phyloP scores from a whole-genome alignment of 2,113 vertebrate genomes.

The Dipodomys ordii region DNA sequence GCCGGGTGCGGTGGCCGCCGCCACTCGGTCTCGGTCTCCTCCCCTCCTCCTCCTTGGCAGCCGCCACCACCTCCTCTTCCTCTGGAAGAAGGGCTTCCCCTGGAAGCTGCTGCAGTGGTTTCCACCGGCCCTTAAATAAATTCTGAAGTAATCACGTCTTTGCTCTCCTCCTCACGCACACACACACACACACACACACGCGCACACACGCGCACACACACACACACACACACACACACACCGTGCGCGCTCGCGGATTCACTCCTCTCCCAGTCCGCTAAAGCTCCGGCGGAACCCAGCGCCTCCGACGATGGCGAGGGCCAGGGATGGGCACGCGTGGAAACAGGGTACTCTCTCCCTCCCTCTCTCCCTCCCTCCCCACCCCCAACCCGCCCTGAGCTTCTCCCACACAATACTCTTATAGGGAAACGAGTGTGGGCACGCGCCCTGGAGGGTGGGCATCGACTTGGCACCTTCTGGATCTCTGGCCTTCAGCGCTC shows the following conservation, averaged over 20 bases:
- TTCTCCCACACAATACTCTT: background rate
- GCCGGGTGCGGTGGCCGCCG: background rate
- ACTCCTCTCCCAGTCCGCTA: constrained; percentile 50
- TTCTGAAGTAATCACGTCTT: constrained; percentile 90
- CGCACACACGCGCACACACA: no score
- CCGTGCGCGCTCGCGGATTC: constrained; percentile 9
- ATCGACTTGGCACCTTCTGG: background rate
- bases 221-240: no score
- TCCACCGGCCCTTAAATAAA: constrained; percentile 90
- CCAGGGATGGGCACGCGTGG: background rate
- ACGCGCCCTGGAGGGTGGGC: background rate
- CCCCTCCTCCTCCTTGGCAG: constrained; percentile 51
- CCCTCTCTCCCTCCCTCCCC: no score
- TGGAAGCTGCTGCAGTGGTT: constrained; percentile 89
- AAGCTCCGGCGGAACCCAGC: constrained; percentile 30
- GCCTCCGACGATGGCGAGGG: background rate
- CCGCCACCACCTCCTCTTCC: constrained; percentile 70
- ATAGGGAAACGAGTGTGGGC: background rate
- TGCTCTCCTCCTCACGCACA: constrained; percentile 84
- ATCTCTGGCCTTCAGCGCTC: background rate
- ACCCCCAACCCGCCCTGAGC: background rate
- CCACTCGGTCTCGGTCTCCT: constrained; percentile 2
- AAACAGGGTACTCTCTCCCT: background rate
- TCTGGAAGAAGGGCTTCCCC: constrained; percentile 86
- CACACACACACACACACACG: background rate